Evolutionary conservation across 2,113 vertebrate species (phyloP), one percentile per base, ranked within the genome.

Genomic region (Gavialis gangeticus): DNA sequence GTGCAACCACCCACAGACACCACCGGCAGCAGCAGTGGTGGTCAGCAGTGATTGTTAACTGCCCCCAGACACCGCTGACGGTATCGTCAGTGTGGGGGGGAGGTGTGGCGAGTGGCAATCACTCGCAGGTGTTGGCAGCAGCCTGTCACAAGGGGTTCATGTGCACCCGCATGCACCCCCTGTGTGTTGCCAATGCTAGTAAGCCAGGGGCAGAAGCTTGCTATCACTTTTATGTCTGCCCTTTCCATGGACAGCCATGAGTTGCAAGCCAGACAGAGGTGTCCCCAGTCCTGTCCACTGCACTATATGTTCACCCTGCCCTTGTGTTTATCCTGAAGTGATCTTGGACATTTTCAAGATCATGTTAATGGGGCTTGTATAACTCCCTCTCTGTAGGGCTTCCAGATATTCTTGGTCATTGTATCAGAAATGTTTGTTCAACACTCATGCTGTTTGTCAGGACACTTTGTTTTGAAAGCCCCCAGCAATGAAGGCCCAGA

Each of bases 351-450:
- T 80, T 77, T 46, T 19, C 87, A 77, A 10, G 63, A 55, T 84
- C 0, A 0, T 5, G 1, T 24, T 73, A 57, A 0, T 2, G 7
- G 24, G 84, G n/a, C 25, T 17, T 46, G 59, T 87, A 22, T 18
- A 86, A 30, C 56, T 24, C 30, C 57, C 14, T 18, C n/a, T 18
- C 30, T 21, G 30, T 3, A 22, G 18, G 30, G 67, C 67, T 69
- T 69, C 18, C 1, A 37, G 10, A 56, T 9, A 14, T 58, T 81
- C 87, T 69, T 69, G 89, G 24, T 34, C 77, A 67, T 75, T 34
- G 71, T 24, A 27, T 30, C 57, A 92, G 75, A 58, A 91, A 69
- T 1, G 3, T 63, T 69, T 80, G 16, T 22, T 89, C 77, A 12
- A 17, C 3, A 24, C 18, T 9, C 15, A 17, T 2, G 9, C 28